These are phyloP conservation scores for Phrynocephalus guinanensis DNA, from an alignment of 2,797 vertebrate genomes.

Conservation along the genomic window DNA sequence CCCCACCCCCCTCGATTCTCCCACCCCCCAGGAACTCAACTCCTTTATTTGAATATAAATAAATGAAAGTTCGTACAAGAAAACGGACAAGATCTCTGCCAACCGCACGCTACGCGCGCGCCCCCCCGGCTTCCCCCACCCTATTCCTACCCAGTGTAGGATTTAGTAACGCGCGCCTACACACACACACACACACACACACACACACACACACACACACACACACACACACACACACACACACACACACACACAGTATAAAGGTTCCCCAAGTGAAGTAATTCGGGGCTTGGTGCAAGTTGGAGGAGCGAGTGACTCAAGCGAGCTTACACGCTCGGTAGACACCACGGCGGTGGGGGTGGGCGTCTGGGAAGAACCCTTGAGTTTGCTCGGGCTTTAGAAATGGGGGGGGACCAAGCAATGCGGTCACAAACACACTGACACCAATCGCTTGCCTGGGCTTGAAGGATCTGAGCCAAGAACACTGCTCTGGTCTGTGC, in stretches of 20 bases:
- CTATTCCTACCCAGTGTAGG: conserved; percentile 62
- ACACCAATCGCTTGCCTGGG: conserved; percentile 46
- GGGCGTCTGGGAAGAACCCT: neutral
- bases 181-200: no score
- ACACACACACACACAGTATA: no score
- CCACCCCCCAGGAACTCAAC: neutral
- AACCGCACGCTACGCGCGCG: conserved; percentile 38
- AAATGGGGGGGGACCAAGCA: neutral
- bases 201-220: no score
- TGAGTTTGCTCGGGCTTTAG: conserved; percentile 46
- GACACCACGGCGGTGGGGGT: neutral
- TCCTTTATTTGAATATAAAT: conserved; percentile 13
- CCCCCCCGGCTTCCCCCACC: conserved; percentile 56
- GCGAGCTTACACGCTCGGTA: neutral
- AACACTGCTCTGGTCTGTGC: conserved; percentile 54
- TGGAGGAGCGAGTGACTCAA: no score
- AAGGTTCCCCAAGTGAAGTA: conserved; percentile 26
- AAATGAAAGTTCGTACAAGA: conserved; percentile 43
- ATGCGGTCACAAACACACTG: neutral
- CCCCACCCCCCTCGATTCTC: conserved; percentile 42
- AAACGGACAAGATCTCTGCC: conserved; percentile 63
- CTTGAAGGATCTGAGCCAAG: conserved; percentile 64
- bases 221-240: no score
- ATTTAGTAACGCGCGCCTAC: conserved; percentile 66
- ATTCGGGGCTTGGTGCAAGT: no score